phyloP scores from a whole-genome alignment of 2,797 vertebrate species.

The Podarcis lilfordi region DNA sequence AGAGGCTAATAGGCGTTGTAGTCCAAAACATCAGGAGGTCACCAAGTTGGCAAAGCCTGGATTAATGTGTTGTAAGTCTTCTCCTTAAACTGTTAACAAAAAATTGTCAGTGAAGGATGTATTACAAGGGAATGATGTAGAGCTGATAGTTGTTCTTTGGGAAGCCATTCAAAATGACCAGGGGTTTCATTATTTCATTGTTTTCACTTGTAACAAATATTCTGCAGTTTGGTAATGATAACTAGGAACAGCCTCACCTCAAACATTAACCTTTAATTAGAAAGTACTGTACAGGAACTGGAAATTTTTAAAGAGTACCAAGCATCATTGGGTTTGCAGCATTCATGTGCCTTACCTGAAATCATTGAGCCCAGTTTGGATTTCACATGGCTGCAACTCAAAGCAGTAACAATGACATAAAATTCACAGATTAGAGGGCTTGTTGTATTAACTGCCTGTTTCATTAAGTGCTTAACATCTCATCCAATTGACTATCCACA shows the following conservation, averaged over 20 bases:
- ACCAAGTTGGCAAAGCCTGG: too few relatives aligned
- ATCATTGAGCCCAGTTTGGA: constrained; percentile 16
- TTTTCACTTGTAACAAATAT: background rate
- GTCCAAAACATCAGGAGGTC: too few relatives aligned
- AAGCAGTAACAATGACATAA: background rate
- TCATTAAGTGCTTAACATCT: constrained; percentile 3
- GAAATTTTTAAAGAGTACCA: constrained; percentile 15
- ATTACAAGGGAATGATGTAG: background rate
- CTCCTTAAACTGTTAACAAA: background rate
- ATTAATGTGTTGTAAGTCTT: background rate
- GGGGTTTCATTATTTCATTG: background rate
- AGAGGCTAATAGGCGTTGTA: too few relatives aligned
- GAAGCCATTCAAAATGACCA: background rate
- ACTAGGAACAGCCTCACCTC: background rate
- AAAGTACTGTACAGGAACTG: background rate
- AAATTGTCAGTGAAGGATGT: background rate
- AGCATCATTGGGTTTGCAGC: background rate
- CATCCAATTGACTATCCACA: background rate
- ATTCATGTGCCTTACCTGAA: constrained; percentile 15
- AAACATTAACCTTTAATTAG: constrained; percentile 13
- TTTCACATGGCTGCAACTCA: background rate
- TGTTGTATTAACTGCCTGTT: constrained; percentile 4
- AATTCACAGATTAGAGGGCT: background rate
- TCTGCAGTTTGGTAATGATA: background rate
- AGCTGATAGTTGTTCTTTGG: background rate